Percentiles rank a stretch among this genome's conserved stretches.
Evolutionary conservation across 2,888 invertebrate genomes (phyloP).

Genomic region (Didymodactylos carnosus): DNA sequence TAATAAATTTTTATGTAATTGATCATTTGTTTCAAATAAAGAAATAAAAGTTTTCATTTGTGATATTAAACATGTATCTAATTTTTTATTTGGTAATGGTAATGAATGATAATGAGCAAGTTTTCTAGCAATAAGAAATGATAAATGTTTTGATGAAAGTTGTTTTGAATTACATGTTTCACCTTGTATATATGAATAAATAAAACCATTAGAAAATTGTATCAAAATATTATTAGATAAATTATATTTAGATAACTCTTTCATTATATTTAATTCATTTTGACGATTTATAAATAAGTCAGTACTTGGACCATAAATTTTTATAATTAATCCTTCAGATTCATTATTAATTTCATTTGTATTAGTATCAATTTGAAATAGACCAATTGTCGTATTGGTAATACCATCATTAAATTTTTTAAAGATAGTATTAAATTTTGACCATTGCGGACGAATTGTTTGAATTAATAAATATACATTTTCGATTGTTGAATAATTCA

Average conservation of each 20-base stretch:
- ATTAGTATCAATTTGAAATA: neutral
- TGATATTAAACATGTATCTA: too few species aligned
- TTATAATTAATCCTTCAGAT: constrained; percentile 18
- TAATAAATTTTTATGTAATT: too few species aligned
- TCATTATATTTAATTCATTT: constrained; percentile 12
- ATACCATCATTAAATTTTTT: neutral
- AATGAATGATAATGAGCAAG: too few species aligned
- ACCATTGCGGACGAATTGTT: neutral
- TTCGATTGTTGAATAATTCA: neutral
- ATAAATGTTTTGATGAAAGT: too few species aligned
- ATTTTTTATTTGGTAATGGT: too few species aligned
- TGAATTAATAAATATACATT: neutral
- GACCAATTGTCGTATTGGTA: neutral
- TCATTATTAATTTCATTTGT: neutral
- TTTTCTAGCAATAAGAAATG: too few species aligned
- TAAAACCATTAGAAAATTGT: too few species aligned
- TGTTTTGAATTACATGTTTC: too few species aligned
- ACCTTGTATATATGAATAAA: too few species aligned
- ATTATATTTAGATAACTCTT: constrained; percentile 1
- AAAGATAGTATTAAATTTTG: neutral
- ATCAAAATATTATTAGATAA: too few species aligned
- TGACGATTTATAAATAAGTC: constrained; percentile 25
- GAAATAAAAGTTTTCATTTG: too few species aligned
- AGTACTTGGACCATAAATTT: constrained; percentile 26
- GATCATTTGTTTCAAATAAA: too few species aligned